phyloP scores from a whole-genome alignment of 2,113 vertebrate genomes.

The Epinephelus fuscoguttatus region DNA sequence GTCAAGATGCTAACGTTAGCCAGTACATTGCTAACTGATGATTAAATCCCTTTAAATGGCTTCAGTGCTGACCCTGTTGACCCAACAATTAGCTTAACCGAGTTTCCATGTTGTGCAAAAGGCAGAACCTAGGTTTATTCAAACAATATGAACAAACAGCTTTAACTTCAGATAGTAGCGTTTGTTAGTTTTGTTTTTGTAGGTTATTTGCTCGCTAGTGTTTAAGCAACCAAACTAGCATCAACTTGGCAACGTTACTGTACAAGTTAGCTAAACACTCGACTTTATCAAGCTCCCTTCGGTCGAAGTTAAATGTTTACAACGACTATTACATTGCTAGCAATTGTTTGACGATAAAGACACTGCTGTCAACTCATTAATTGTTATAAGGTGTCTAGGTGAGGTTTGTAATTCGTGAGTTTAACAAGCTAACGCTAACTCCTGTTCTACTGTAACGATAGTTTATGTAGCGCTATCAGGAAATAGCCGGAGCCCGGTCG shows the following conservation, averaged over 20 bases:
- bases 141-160: not conserved
- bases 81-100: not conserved
- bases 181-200: not conserved
- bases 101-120: not conserved
- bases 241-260: not conserved
- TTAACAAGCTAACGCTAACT: constrained; percentile 58
- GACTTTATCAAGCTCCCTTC: not conserved
- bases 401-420: constrained; percentile 2
- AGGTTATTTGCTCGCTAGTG: not conserved
- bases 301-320: not conserved
- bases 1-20: constrained; percentile 15
- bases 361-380: fast-evolving
- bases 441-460: not conserved
- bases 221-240: not conserved
- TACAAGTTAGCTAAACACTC: constrained; percentile 13
- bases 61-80: constrained; percentile 32
- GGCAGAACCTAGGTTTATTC: not conserved
- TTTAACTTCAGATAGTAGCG: not conserved
- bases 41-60: constrained; percentile 42
- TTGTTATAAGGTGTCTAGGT: fast-evolving
- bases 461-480: constrained; percentile 52
- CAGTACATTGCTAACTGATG: not conserved
- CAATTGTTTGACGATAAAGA: not conserved
- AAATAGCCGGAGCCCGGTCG: constrained; percentile 63
- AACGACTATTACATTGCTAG: not conserved